Base-by-base conservation (phyloP, 2,888 invertebrate genomes). In the Spilosoma lubricipeda region DNA sequence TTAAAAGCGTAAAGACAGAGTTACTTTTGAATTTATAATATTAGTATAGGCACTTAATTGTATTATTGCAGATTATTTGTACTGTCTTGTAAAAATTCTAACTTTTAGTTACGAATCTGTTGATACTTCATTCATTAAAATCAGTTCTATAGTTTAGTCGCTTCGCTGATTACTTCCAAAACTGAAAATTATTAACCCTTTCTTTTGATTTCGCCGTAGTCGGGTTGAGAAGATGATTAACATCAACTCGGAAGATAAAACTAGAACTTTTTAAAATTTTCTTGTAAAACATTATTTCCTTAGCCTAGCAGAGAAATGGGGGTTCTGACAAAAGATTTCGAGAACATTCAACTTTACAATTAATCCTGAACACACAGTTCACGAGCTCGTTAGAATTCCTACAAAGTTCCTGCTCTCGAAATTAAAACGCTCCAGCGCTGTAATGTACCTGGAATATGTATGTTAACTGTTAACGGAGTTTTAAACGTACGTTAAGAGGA, bases 321-420 rank as follows among this genome's bases (percentile, higher is more conserved):
- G 9, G 52, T 48, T 20, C 52, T 52, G 18, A n/a, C 23, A n/a
- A 20, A 30, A 63, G 30, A 8, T 2, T 30, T 59, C 27, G 30
- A 63, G 2, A 7, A 18, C 4, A 63, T 63, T n/a, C 15, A 63
- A 63, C 5, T 30, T 18, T 5, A 18, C 30, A 63, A 18, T 27
- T 30, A 63, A 63, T 63, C 0, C 63, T 63, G 7, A 18, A 30
- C 30, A 30, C 1, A 30, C 18, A 30, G 18, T 15, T 9, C 23
- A 48, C 67, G 67, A 11, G 48, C 30, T 67, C 48, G 67, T 67
- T 48, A 23, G 20, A 67, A 45, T 27, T 67, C 67, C 30, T 67
- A 45, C 45, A 4, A 18, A 45, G 48, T 67, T 67, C 33, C 13
- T 33, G 33, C 45, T 67, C 48, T 23, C 48, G 33, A 30, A 33